A percentile compares a stretch with the other conserved stretches of the same genome.
Conservation (phyloP, 2,888 invertebrate species). For the Amphipoea oculea region DNA sequence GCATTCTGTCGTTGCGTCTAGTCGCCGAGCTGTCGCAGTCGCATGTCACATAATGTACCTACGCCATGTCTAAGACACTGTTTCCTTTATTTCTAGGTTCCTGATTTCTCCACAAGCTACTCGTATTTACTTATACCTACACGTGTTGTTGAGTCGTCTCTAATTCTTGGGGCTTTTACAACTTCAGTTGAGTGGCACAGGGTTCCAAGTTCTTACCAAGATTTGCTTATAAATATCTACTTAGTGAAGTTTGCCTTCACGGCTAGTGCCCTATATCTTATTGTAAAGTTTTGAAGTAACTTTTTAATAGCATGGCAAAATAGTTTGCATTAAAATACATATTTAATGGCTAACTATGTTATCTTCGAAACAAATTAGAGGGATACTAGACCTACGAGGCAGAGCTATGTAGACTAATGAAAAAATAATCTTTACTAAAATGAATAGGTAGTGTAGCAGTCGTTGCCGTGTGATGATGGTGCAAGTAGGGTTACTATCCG, state of each 20-base stretch:
- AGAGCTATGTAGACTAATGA: background rate
- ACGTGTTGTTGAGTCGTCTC: constrained; percentile 47
- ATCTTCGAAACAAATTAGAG: background rate
- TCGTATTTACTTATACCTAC: constrained; percentile 37
- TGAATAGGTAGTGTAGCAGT: too few relatives aligned
- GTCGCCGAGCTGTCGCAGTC: background rate
- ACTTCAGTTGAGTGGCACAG: constrained; percentile 16
- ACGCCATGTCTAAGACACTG: background rate
- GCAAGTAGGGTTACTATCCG: too few relatives aligned
- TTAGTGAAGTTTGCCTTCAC: constrained; percentile 48
- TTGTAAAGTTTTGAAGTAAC: constrained; percentile 33
- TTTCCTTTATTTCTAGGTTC: constrained; percentile 3
- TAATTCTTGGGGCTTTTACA: constrained; percentile 42
- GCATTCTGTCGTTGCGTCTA: background rate
- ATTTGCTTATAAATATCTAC: constrained; percentile 63
- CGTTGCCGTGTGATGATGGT: too few relatives aligned
- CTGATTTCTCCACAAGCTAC: constrained; percentile 4
- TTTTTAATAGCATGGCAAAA: constrained; percentile 12
- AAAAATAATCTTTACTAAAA: background rate
- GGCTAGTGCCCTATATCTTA: constrained; percentile 35
- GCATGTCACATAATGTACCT: background rate
- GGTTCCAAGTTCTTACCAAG: constrained; percentile 36
- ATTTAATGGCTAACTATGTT: background rate
- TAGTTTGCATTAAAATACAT: background rate
- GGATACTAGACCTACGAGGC: background rate